phyloP scores from a whole-genome alignment of 2,113 vertebrate species.

The Junco hyemalis region DNA sequence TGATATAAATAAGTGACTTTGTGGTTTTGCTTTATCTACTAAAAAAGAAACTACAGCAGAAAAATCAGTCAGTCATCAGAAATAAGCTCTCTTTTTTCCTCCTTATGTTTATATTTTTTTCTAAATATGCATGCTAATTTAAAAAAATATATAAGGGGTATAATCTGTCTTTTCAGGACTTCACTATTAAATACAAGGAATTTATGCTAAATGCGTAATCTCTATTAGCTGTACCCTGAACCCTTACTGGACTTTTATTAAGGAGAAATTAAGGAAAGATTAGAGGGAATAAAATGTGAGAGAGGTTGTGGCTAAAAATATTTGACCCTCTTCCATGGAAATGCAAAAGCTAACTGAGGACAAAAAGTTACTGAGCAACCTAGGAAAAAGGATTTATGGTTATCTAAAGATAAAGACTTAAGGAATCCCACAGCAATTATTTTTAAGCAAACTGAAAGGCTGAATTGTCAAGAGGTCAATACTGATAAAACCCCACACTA shows the following conservation, averaged over 20 bases:
- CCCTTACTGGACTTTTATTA: neutral
- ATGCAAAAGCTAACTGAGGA: neutral
- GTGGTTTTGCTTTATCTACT: neutral
- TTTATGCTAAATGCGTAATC: neutral
- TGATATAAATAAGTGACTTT: neutral
- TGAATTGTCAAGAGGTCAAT: neutral
- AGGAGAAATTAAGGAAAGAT: neutral
- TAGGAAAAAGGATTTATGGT: neutral
- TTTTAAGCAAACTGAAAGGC: neutral
- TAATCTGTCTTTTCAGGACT: neutral
- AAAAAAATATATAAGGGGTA: neutral
- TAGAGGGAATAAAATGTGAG: neutral
- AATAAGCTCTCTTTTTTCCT: neutral
- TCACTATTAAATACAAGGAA: neutral
- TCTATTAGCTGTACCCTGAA: neutral
- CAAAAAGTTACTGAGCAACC: neutral
- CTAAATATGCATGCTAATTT: neutral
- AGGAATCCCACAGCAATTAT: neutral
- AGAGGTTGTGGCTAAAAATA: neutral
- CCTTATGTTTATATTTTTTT: neutral
- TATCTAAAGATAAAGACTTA: neutral
- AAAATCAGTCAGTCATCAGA: neutral
- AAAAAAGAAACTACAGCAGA: neutral
- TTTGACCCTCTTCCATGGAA: neutral
- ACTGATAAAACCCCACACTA: neutral